Evolutionary conservation across 2,113 vertebrate species (phyloP), one percentile per base, ranked within the genome.

Genomic region (Peromyscus polionotus): DNA sequence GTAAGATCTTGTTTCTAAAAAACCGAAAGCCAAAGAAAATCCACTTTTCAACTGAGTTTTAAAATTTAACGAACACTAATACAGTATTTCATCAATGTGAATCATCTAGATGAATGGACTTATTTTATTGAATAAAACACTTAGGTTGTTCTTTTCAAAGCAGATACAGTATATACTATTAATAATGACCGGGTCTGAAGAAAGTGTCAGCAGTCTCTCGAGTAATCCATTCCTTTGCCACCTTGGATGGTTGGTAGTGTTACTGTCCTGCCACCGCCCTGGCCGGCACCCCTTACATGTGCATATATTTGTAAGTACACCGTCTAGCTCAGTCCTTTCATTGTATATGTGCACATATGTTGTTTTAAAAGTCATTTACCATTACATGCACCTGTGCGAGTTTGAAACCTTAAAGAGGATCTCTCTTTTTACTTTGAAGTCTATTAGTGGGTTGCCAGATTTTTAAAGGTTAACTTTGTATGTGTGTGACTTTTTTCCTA

Each of bases 81-180:
- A 8, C 73, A 91, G 17, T 88, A 33, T 89, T 89, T 91, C 12
- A 72, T 91, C 54, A 95, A 68, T 24, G 94, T 94, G 83, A 90
- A 65, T 92, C 42, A 95, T 81, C 20, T 79, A 90, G 96, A 77
- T 76, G 59, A 85, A 51, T 94, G 28, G 39, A 33, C 92, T 87
- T 87, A 42, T 54, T 65, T 94, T 91, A 73, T 48, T 51, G 57
- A 42, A 48, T 48, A 48, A 48, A 48, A 48, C 45, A 48, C 45
- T 95, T 61, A 83, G 39, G 39, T 96, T 92, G 22, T 90, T 54
- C 80, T 94, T 96, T 84, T 67, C 31, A 97, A 75, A 96, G n/a
- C n/a, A 91, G 42, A 57, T 9, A 51, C 28, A 81, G 20, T 70
- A 67, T 76, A 76, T 85, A 96, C 11, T 88, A 48, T 96, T 97